These are phyloP conservation scores for Agonopterix subpropinquella DNA, from an alignment of 2,888 invertebrate species.

Conservation along the genomic window DNA sequence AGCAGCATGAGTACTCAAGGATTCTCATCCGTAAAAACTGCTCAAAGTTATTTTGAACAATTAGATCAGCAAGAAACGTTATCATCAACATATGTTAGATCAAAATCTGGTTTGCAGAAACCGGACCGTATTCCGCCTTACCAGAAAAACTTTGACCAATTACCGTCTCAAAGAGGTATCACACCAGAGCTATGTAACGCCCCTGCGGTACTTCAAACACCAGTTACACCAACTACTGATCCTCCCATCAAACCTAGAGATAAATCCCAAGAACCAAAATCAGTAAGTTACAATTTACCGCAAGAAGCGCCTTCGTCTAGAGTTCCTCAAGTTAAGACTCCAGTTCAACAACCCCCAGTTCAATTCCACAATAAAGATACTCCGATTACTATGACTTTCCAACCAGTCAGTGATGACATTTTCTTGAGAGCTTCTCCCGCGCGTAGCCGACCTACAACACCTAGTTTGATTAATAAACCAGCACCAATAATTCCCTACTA, in stretches of 20 bases:
- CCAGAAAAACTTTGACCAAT: constrained; percentile 77
- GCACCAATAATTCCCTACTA: constrained; percentile 86
- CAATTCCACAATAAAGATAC: constrained; percentile 65
- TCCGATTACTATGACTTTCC: constrained; percentile 78
- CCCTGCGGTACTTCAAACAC: constrained; percentile 54
- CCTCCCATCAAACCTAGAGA: constrained; percentile 48
- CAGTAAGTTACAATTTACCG: constrained; percentile 8
- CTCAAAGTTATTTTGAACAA: constrained; percentile 60
- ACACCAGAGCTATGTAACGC: constrained; percentile 72
- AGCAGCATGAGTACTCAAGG: constrained; percentile 34
- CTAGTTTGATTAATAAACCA: constrained; percentile 83
- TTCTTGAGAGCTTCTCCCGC: constrained; percentile 71
- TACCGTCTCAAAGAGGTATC: constrained; percentile 75
- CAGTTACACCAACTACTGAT: constrained; percentile 58
- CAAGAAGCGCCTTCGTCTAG: constrained; percentile 22
- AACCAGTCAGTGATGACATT: constrained; percentile 77
- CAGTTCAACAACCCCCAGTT: constrained; percentile 30
- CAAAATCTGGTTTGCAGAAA: constrained; percentile 75
- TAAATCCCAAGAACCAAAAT: constrained; percentile 42
- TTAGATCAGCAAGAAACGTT: constrained; percentile 53
- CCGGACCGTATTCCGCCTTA: constrained; percentile 79
- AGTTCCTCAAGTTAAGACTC: constrained; percentile 28
- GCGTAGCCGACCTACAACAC: constrained; percentile 78
- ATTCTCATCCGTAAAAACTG: constrained; percentile 52
- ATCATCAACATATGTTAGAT: constrained; percentile 45